phyloP scores from a whole-genome alignment of 1,140 invertebrate species.

The Tetragnatha versicolor region DNA sequence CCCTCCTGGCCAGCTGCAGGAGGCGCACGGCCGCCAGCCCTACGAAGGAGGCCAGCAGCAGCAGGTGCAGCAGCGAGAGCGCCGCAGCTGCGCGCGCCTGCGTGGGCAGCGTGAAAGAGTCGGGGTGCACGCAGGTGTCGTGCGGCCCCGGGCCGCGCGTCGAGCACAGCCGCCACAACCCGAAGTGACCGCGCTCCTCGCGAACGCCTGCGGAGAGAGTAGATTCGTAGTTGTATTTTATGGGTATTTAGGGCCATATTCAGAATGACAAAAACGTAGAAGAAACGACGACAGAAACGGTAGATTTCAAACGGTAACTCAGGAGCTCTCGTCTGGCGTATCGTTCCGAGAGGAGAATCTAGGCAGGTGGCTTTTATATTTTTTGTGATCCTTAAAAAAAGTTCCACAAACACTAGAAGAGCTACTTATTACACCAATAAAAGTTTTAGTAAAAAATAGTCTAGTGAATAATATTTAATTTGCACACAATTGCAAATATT shows the following conservation, averaged over 20 bases:
- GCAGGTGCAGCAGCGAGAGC: constrained; percentile 16
- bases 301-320: too few relatives aligned
- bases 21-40: constrained; percentile 11
- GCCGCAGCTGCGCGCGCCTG: constrained; percentile 11
- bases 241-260: neutral
- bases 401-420: too few relatives aligned
- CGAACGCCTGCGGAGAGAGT: constrained; percentile 2
- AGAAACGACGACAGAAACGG: too few relatives aligned
- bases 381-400: too few relatives aligned
- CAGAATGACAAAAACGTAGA: too few relatives aligned
- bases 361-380: too few relatives aligned
- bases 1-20: neutral
- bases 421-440: too few relatives aligned
- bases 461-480: too few relatives aligned
- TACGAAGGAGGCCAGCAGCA: constrained; percentile 18
- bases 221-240: neutral
- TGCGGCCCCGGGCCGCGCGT: neutral
- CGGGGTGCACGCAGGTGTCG: constrained; percentile 20
- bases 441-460: too few relatives aligned
- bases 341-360: too few relatives aligned
- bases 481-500: too few relatives aligned
- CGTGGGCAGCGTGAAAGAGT: neutral
- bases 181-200: constrained; percentile 43
- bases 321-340: too few relatives aligned
- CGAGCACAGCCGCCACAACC: constrained; percentile 38